Percentiles rank a stretch among this genome's conserved stretches.
These are phyloP conservation scores for Origma solitaria DNA, from an alignment of 2,113 vertebrate genomes.

Conservation along the genomic window DNA sequence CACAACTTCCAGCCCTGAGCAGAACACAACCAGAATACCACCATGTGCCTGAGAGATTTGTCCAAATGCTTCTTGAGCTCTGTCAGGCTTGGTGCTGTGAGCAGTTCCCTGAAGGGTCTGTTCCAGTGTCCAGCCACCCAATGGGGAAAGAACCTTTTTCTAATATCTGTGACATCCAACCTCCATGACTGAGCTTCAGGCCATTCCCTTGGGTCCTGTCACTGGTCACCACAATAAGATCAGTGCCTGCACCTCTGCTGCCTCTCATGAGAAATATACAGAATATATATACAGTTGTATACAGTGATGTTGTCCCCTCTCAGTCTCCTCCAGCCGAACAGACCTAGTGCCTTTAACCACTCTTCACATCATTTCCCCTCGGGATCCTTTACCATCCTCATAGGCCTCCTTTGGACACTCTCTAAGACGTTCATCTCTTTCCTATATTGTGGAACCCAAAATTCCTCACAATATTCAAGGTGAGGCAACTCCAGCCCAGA, in stretches of 20 bases:
- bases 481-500: fast-evolving
- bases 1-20: neutral
- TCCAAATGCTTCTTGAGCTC: neutral
- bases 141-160: neutral
- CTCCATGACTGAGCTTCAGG: neutral
- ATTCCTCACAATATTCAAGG: fast-evolving
- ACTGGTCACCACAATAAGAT: neutral
- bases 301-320: neutral
- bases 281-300: neutral
- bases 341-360: neutral
- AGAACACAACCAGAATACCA: neutral
- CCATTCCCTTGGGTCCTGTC: fast-evolving
- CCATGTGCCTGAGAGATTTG: neutral
- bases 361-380: fast-evolving
- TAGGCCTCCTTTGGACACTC: neutral
- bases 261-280: neutral
- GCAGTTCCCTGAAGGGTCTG: neutral
- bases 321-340: neutral
- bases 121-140: fast-evolving
- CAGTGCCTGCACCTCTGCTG: neutral
- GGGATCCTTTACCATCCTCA: no score
- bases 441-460: fast-evolving
- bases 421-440: neutral
- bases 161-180: neutral
- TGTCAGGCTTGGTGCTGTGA: neutral